These are phyloP conservation scores for Stegophylla sp. DNA, from an alignment of 2,888 invertebrate species.

Conservation along the genomic window DNA sequence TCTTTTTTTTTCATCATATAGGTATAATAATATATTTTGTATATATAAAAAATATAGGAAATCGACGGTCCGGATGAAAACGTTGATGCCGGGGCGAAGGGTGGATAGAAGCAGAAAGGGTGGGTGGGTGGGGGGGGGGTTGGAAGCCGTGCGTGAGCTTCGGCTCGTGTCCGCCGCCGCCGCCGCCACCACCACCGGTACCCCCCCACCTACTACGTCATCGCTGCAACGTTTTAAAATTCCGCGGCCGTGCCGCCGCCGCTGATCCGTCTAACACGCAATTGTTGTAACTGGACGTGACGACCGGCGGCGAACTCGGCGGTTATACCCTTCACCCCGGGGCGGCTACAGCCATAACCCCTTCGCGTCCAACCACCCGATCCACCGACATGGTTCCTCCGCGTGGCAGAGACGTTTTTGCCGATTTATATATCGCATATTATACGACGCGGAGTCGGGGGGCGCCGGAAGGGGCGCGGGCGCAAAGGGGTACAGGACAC, in stretches of 20 bases:
- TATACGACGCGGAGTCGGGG: background rate
- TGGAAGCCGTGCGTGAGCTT: slow-evolving; percentile 19
- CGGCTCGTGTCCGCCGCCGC: slow-evolving; percentile 9
- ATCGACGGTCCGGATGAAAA: slow-evolving; percentile 49
- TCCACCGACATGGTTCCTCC: background rate
- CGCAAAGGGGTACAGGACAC: background rate
- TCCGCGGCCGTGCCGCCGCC: slow-evolving; percentile 46
- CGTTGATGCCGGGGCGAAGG: background rate
- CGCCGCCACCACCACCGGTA: background rate
- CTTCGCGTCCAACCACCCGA: background rate
- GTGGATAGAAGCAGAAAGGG: background rate
- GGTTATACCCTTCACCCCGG: slow-evolving; percentile 11
- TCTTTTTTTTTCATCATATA: background rate
- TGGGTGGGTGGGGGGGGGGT: background rate
- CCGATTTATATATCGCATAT: slow-evolving; percentile 32
- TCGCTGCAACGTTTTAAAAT: slow-evolving; percentile 44
- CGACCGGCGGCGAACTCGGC: slow-evolving; percentile 26
- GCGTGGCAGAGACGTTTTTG: slow-evolving; percentile 24
- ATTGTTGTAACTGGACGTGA: slow-evolving; percentile 57
- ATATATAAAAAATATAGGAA: background rate
- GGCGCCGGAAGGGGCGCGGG: background rate
- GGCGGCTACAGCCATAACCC: background rate
- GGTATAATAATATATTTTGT: too few relatives aligned
- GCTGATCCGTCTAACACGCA: slow-evolving; percentile 55
- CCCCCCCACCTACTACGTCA: background rate